Conservation (phyloP, 2,888 invertebrate species). For the Tipula lateralis region DNA sequence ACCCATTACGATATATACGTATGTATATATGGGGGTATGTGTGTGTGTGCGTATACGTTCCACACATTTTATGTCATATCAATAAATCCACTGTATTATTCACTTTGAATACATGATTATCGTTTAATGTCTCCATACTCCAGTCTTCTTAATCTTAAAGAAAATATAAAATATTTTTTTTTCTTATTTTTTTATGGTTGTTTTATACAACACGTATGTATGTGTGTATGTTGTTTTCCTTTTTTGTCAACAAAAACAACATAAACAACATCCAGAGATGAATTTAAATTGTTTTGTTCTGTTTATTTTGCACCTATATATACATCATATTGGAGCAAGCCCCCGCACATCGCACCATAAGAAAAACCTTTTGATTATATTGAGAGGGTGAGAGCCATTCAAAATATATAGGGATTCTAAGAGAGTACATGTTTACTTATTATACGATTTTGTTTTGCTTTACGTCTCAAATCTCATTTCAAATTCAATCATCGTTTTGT, state of each 20-base stretch:
- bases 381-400: not conserved
- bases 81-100: constrained; percentile 19
- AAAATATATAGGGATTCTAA: not conserved
- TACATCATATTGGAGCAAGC: not conserved
- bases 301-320: not conserved
- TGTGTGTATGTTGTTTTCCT: not conserved
- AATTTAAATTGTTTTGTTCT: not conserved
- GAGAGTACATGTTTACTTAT: not conserved
- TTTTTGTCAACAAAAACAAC: not conserved
- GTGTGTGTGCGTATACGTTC: not conserved
- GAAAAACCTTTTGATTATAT: not conserved
- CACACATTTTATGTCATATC: not conserved
- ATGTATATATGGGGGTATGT: not conserved
- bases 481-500: constrained; percentile 11
- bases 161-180: not conserved
- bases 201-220: not conserved
- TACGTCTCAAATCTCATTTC: not conserved
- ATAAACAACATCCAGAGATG: not conserved
- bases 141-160: not conserved
- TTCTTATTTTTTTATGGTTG: not conserved
- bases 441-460: constrained; percentile 15
- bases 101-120: constrained; percentile 24
- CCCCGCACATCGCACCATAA: not conserved
- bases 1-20: not conserved
- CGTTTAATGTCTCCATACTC: constrained; percentile 24